Conservation (phyloP, 2,888 invertebrate species). For the Ypsolopha scabrella region DNA sequence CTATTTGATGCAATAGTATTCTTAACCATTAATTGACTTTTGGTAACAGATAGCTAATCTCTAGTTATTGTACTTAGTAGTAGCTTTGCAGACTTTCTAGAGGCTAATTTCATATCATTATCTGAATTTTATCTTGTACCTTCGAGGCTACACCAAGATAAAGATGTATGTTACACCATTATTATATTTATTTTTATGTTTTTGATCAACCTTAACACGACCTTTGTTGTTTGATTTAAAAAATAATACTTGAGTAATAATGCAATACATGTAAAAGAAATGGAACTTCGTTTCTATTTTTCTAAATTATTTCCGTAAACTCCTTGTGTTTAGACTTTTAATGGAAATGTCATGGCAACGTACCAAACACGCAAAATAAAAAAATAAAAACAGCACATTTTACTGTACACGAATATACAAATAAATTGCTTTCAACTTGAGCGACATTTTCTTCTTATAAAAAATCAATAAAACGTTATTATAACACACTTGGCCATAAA, state of each 20-base stretch:
- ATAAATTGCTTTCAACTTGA: constrained; percentile 49
- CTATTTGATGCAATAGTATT: neutral
- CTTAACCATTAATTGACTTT: constrained; percentile 50
- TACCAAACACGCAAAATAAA: constrained; percentile 3
- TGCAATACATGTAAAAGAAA: no score
- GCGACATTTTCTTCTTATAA: constrained; percentile 31
- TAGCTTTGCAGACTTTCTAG: constrained; percentile 31
- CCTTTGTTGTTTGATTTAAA: no score
- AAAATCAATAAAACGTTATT: no score
- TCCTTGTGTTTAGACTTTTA: no score
- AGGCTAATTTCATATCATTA: neutral
- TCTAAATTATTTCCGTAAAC: no score
- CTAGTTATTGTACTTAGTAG: constrained; percentile 61
- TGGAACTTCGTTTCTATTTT: no score
- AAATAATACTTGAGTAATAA: no score
- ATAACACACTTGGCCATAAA: no score
- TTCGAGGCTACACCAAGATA: neutral
- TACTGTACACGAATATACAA: constrained; percentile 7
- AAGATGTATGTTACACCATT: neutral
- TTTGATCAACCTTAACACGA: no score
- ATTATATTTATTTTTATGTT: neutral
- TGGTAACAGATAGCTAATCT: constrained; percentile 41
- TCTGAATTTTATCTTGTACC: neutral
- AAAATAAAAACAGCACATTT: constrained; percentile 4
- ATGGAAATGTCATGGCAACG: no score